phyloP scores from a whole-genome alignment of 2,888 invertebrate species.

The Drosophila trichaetosa region DNA sequence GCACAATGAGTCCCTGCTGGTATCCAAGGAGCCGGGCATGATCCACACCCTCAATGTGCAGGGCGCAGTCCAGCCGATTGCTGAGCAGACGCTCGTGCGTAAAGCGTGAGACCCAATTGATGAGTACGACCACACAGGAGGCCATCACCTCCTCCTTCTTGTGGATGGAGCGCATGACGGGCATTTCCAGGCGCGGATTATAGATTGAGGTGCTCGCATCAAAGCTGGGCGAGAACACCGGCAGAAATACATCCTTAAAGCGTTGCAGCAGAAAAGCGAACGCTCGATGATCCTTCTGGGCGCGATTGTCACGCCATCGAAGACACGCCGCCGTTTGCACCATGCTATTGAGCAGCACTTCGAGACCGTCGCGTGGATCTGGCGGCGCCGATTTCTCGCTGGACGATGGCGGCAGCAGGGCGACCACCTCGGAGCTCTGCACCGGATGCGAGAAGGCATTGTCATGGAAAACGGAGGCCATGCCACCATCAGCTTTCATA shows the following conservation, averaged over 20 bases:
- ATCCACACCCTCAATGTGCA: conserved; percentile 83
- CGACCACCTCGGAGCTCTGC: conserved; percentile 91
- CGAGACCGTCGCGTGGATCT: conserved; percentile 93
- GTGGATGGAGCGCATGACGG: conserved; percentile 87
- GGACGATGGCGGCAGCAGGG: conserved; percentile 92
- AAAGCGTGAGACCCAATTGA: conserved; percentile 95
- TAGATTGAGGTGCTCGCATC: conserved; percentile 92
- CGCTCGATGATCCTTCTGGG: conserved; percentile 91
- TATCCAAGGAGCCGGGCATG: conserved; percentile 82
- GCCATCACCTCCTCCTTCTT: conserved; percentile 89
- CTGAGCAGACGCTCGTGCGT: conserved; percentile 88
- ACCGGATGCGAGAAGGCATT: conserved; percentile 90
- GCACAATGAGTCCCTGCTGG: conserved; percentile 88
- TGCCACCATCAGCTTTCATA: conserved; percentile 85
- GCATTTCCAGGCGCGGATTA: conserved; percentile 92
- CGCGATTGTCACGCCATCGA: conserved; percentile 94
- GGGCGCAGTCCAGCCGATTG: conserved; percentile 80
- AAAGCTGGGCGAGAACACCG: conserved; percentile 95
- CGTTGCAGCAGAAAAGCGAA: conserved; percentile 96
- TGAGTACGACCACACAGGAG: conserved; percentile 92
- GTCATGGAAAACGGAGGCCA: conserved; percentile 90
- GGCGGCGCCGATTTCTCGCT: conserved; percentile 95
- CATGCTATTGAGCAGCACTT: conserved; percentile 95
- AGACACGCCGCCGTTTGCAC: conserved; percentile 95
- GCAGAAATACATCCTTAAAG: conserved; percentile 95